A percentile compares a stretch with the other conserved stretches of the same genome.
These are phyloP conservation scores for Junco hyemalis DNA, from an alignment of 2,113 vertebrate genomes.

Conservation along the genomic window DNA sequence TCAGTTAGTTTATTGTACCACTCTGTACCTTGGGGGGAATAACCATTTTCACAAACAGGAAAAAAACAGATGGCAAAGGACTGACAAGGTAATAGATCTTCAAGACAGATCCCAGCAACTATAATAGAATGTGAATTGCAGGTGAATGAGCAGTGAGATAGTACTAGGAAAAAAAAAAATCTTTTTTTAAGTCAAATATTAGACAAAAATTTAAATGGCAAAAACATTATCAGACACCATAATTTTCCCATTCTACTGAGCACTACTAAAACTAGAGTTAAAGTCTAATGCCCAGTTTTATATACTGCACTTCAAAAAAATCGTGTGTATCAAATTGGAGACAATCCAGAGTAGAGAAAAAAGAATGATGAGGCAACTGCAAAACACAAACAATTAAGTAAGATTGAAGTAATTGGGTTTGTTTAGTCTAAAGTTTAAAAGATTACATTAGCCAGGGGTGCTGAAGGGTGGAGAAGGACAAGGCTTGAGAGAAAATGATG, in stretches of 20 bases:
- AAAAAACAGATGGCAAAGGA: neutral
- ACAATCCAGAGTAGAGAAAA: neutral
- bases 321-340: neutral
- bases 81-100: neutral
- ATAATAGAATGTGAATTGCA: neutral
- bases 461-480: neutral
- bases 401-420: neutral
- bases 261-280: neutral
- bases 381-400: neutral
- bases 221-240: neutral
- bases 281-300: neutral
- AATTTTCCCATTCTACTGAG: neutral
- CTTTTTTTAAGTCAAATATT: neutral
- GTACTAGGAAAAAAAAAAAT: neutral
- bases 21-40: neutral
- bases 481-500: neutral
- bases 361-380: neutral
- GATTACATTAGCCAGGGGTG: neutral
- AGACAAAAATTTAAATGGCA: neutral
- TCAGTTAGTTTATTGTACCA: neutral
- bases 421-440: neutral
- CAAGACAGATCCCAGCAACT: neutral
- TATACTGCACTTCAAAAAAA: neutral
- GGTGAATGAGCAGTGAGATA: neutral
- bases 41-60: neutral